Evolutionary conservation across 2,797 vertebrate genomes (phyloP).

Genomic region (Megaceryle alcyon): DNA sequence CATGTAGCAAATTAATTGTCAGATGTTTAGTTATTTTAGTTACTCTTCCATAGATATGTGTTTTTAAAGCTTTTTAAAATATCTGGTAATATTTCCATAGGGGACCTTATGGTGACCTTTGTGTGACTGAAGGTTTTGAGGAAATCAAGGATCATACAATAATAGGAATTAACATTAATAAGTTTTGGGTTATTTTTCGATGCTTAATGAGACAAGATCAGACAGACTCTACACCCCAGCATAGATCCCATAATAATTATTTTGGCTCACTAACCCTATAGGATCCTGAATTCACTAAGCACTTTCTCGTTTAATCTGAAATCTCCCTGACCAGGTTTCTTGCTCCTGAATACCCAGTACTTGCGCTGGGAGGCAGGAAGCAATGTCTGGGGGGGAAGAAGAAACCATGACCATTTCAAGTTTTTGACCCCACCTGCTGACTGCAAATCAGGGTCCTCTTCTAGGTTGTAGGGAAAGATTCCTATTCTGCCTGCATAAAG

Average conservation of each 20-base stretch:
- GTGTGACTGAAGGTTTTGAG: background rate
- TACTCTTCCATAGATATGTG: background rate
- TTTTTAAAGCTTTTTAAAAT: background rate
- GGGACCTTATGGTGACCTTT: accelerated
- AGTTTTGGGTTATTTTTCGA: background rate
- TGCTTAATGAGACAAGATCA: background rate
- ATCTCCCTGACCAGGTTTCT: background rate
- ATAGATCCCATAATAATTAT: background rate
- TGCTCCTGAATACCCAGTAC: background rate
- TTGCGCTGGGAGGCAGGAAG: background rate
- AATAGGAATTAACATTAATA: background rate
- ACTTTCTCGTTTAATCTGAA: background rate
- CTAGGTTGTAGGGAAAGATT: background rate
- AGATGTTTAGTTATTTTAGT: background rate
- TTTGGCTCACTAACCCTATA: background rate
- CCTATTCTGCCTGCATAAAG: background rate
- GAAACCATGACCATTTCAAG: background rate
- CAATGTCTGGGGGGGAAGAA: background rate
- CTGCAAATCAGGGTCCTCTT: background rate
- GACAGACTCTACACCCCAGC: background rate
- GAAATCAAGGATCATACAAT: background rate
- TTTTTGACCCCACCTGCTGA: background rate
- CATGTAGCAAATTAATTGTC: background rate
- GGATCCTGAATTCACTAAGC: background rate
- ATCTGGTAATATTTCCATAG: background rate